These are phyloP conservation scores for Leptosomus discolor DNA, from an alignment of 2,113 vertebrate species.

Conservation along the genomic window DNA sequence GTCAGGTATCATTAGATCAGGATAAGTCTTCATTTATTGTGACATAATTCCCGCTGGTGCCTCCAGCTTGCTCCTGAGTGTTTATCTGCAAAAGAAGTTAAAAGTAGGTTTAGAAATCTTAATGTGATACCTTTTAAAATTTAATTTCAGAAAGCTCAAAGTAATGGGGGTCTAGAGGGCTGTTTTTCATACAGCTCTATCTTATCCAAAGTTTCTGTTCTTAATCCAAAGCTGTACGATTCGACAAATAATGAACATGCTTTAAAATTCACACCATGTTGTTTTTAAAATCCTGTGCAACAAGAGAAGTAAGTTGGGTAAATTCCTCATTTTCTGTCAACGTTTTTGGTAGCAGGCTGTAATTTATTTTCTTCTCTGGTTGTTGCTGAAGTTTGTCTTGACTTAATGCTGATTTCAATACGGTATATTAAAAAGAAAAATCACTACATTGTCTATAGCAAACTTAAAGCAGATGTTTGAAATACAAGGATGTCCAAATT, in stretches of 20 bases:
- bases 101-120: neutral
- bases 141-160: neutral
- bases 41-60: neutral
- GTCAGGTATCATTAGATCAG: neutral
- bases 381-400: neutral
- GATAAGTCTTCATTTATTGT: neutral
- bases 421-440: neutral
- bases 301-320: neutral
- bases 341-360: neutral
- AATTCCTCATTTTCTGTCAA: neutral
- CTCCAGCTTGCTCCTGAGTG: neutral
- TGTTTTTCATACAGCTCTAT: conserved; percentile 8
- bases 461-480: conserved; percentile 14
- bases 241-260: neutral
- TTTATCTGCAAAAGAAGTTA: neutral
- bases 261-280: neutral
- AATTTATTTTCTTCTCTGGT: neutral
- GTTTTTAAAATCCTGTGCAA: neutral
- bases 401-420: neutral
- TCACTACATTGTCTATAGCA: neutral
- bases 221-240: neutral
- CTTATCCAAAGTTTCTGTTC: neutral
- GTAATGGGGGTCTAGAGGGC: neutral
- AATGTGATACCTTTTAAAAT: neutral
- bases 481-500: neutral